Base-by-base conservation (phyloP, 2,113 vertebrate genomes). In the Emydocephalus ijimae region DNA sequence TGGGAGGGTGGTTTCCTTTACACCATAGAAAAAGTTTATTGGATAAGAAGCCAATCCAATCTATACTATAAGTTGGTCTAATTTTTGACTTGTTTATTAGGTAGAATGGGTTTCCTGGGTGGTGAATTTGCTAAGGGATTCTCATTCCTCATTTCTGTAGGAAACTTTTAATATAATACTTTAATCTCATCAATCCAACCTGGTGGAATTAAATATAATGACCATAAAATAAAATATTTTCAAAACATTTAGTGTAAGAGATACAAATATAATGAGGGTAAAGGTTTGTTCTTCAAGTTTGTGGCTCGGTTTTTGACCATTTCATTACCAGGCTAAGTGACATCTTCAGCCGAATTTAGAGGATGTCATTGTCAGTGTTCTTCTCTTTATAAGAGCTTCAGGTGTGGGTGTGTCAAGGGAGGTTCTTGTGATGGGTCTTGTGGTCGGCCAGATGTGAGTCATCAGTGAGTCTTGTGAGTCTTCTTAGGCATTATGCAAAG, bases 71-170 rank as follows among this genome's bases (percentile, higher is more conserved):
- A 21, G 90, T 1, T 54, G 24, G 59, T 15, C 61, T 29, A 14
- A 52, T 95, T 94, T 95, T 50, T 95, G 24, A 88, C 18, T 7
- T 69, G 87, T 12, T 34, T 2, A 0, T 92, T 85, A 18, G 1
- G 39, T 29, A 5, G 48, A 12, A n/a, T 69, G 21, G 18, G 21
- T 55, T 21, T 11, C 52, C 85, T 54, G 29, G 2, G 10, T 21
- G 26, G 11, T 88, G 14, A 34, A 54, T 69, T 45, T 45, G 45
- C 45, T 45, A 45, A 50, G 6, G 39, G 11, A 4, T 43, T 86
- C 39, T 55, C 54, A 3, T 39, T 26, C 11, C 24, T 24, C 3
- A 1, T 64, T 48, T 89, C 26, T 59, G 61, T 34, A 39, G 15
- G 55, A 18, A 55, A 85, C 34, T n/a, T 91, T 29, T 29, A 91